Percentiles rank a stretch among this genome's conserved stretches.
Evolutionary conservation across 1,140 invertebrate species (phyloP).

Genomic region (Carcinoscorpius rotundicauda): DNA sequence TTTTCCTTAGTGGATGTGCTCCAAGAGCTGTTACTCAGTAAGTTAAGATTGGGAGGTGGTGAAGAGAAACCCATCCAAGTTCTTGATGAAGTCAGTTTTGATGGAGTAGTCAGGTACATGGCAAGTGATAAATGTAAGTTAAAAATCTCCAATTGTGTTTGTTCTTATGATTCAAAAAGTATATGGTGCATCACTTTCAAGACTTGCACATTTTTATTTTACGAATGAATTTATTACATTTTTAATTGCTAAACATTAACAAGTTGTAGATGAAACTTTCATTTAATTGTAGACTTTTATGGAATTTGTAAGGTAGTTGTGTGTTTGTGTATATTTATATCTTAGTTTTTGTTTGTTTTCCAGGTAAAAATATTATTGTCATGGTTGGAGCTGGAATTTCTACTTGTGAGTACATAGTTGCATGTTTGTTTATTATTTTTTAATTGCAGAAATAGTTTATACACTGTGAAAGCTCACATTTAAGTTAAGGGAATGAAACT

Average conservation of each 20-base stretch:
- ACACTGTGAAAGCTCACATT: no score
- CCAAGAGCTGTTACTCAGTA: not conserved
- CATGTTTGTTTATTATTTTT: no score
- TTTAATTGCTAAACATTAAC: no score
- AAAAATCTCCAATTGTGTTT: not conserved
- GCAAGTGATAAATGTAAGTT: conserved; percentile 53
- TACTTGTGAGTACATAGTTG: conserved; percentile 54
- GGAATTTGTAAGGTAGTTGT: no score
- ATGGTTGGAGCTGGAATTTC: conserved; percentile 92
- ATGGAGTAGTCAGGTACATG: conserved; percentile 58
- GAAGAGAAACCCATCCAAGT: not conserved
- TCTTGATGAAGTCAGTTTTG: conserved; percentile 30
- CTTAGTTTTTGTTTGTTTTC: conserved; percentile 1
- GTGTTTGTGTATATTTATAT: not conserved
- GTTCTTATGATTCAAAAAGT: not conserved
- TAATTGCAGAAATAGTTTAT: no score
- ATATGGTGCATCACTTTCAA: not conserved
- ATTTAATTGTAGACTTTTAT: no score
- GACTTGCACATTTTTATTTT: no score
- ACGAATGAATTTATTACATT: no score
- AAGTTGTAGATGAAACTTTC: no score
- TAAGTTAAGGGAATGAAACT: no score
- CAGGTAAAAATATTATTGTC: conserved; percentile 59
- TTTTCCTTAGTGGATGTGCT: not conserved
- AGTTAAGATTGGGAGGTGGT: not conserved